phyloP scores from a whole-genome alignment of 2,888 invertebrate genomes.

The Nymphalis c-album region DNA sequence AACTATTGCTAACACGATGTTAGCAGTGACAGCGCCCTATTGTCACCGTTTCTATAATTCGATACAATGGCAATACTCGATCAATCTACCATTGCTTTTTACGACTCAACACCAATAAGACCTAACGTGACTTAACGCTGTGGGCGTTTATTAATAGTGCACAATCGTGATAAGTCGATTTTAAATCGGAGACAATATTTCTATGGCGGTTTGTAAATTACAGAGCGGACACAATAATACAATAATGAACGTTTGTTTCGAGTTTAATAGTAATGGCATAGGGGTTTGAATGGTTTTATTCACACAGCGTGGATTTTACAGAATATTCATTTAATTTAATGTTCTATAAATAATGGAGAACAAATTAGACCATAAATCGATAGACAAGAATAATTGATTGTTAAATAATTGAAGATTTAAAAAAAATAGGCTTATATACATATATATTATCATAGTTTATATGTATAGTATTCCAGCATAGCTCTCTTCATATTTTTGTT shows the following conservation, averaged over 20 bases:
- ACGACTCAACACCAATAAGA: neutral
- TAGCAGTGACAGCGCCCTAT: too few relatives aligned
- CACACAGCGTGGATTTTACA: constrained; percentile 9
- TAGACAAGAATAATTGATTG: too few relatives aligned
- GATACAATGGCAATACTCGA: neutral
- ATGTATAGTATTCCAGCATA: too few relatives aligned
- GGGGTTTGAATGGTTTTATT: constrained; percentile 11
- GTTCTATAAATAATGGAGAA: too few relatives aligned
- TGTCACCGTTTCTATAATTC: too few relatives aligned
- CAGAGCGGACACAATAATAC: constrained; percentile 56
- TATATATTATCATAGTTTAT: too few relatives aligned
- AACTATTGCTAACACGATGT: too few relatives aligned
- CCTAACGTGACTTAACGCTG: constrained; percentile 43
- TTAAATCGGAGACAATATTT: constrained; percentile 60
- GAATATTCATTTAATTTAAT: neutral
- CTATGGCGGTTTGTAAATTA: constrained; percentile 37
- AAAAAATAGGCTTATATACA: too few relatives aligned
- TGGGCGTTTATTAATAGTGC: constrained; percentile 37
- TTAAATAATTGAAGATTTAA: too few relatives aligned
- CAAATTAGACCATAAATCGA: too few relatives aligned
- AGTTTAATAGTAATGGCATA: constrained; percentile 52
- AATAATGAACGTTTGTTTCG: constrained; percentile 60
- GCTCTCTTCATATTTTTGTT: neutral
- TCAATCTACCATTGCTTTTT: constrained; percentile 9
- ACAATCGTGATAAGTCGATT: constrained; percentile 63